Evolutionary conservation across 2,797 vertebrate genomes (phyloP).

Genomic region (Enteromius fasciolatus): DNA sequence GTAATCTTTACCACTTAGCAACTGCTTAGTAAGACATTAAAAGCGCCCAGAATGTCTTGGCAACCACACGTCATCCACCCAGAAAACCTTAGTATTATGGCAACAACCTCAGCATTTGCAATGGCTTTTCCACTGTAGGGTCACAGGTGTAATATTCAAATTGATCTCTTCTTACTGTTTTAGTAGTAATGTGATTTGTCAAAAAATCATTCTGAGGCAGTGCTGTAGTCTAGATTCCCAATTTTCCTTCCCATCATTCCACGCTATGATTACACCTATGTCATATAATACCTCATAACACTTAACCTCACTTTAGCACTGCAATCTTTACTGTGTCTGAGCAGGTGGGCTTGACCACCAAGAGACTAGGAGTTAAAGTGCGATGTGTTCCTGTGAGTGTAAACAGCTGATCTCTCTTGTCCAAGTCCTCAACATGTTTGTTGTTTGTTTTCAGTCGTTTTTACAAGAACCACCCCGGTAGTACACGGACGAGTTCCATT

Average conservation of each 20-base stretch:
- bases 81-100: neutral
- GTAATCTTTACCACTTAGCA: neutral
- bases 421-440: conserved; percentile 43
- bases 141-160: neutral
- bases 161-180: neutral
- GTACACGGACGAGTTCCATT: conserved; percentile 17
- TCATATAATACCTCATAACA: conserved; percentile 75
- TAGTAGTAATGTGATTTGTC: neutral
- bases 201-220: conserved; percentile 1
- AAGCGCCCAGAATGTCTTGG: neutral
- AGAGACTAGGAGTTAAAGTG: conserved; percentile 34
- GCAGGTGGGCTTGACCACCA: conserved; percentile 75
- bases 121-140: neutral
- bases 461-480: conserved; percentile 44
- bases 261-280: conserved; percentile 63
- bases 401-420: conserved; percentile 41
- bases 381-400: conserved; percentile 38
- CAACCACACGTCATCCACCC: neutral
- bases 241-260: conserved; percentile 67
- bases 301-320: conserved; percentile 70
- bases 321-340: conserved; percentile 74
- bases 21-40: neutral
- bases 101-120: neutral
- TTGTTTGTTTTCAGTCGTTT: conserved; percentile 30
- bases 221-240: conserved; percentile 23